A percentile compares a stretch with the other conserved stretches of the same genome.
phyloP scores from a whole-genome alignment of 1,140 invertebrate species.

The Pinna nobilis region DNA sequence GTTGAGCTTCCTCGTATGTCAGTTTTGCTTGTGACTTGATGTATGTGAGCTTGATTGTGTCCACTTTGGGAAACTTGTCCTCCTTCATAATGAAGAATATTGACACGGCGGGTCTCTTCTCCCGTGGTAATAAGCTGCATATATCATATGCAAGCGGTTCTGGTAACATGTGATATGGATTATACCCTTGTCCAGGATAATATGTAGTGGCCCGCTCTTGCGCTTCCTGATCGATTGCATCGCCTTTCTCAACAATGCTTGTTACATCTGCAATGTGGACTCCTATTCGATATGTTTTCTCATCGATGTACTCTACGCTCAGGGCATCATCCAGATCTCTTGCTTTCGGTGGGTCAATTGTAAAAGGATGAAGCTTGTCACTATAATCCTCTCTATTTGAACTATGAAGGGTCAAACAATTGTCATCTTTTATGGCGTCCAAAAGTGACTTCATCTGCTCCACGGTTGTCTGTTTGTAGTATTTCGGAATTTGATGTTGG shows the following conservation, averaged over 20 bases:
- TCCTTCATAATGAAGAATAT: slow-evolving; percentile 50
- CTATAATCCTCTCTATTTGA: slow-evolving; percentile 83
- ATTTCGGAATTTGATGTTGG: slow-evolving; percentile 24
- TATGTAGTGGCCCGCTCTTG: slow-evolving; percentile 56
- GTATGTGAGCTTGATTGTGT: slow-evolving; percentile 24
- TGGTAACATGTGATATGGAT: slow-evolving; percentile 71
- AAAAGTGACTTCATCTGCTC: background rate
- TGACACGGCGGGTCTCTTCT: slow-evolving; percentile 58
- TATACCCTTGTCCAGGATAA: slow-evolving; percentile 51
- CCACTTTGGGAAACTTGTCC: slow-evolving; percentile 11
- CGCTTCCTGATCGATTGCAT: slow-evolving; percentile 65
- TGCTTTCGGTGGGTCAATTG: slow-evolving; percentile 97
- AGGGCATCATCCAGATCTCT: slow-evolving; percentile 99
- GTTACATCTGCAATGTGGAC: slow-evolving; percentile 71
- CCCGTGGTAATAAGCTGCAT: slow-evolving; percentile 69
- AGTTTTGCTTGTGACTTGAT: slow-evolving; percentile 43
- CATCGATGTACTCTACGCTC: slow-evolving; percentile 77
- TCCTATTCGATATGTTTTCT: slow-evolving; percentile 38
- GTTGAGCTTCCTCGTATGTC: slow-evolving; percentile 49
- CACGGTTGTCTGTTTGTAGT: slow-evolving; percentile 23
- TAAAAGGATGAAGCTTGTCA: slow-evolving; percentile 78
- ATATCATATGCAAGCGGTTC: slow-evolving; percentile 65
- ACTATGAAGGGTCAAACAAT: no score
- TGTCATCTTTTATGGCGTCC: background rate
- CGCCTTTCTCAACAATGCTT: slow-evolving; percentile 49